Evolutionary conservation across 2,888 invertebrate species (phyloP).

Genomic region (Heterodera filipjevi): DNA sequence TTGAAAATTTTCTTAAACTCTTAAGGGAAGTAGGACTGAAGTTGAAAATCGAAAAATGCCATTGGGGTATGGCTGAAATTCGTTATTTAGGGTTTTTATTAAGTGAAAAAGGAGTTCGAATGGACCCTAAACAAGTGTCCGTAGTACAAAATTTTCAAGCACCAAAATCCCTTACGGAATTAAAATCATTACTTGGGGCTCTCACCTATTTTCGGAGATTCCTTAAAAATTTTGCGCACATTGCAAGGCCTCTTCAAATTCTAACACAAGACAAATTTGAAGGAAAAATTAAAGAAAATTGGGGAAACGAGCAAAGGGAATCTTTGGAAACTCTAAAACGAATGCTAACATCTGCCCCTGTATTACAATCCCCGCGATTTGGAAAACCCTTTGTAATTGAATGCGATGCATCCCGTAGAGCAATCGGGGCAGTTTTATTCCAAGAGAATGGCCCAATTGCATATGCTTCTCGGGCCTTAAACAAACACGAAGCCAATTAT

Average conservation of each 20-base stretch:
- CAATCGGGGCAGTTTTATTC: conserved; percentile 31
- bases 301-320: not conserved
- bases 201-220: conserved; percentile 23
- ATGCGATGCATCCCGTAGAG: conserved; percentile 31
- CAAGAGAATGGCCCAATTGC: conserved; percentile 31
- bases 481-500: conserved; percentile 35
- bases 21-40: conserved; percentile 40
- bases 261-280: conserved; percentile 15
- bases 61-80: conserved; percentile 40
- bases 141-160: conserved; percentile 16
- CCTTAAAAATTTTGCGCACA: conserved; percentile 25
- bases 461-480: conserved; percentile 30
- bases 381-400: conserved; percentile 32
- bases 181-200: conserved; percentile 27
- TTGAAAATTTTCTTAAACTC: conserved; percentile 39
- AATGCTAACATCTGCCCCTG: conserved; percentile 25
- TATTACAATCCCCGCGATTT: conserved; percentile 32
- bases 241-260: not conserved
- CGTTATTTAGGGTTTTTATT: conserved; percentile 45
- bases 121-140: conserved; percentile 8
- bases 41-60: conserved; percentile 41
- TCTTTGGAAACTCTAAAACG: conserved; percentile 27
- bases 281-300: not conserved
- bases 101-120: conserved; percentile 39
- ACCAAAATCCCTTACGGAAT: conserved; percentile 18